A percentile compares a stretch with the other conserved stretches of the same genome.
Conservation (phyloP, 2,113 vertebrate genomes). For the Pseudorectes ferrugineus region DNA sequence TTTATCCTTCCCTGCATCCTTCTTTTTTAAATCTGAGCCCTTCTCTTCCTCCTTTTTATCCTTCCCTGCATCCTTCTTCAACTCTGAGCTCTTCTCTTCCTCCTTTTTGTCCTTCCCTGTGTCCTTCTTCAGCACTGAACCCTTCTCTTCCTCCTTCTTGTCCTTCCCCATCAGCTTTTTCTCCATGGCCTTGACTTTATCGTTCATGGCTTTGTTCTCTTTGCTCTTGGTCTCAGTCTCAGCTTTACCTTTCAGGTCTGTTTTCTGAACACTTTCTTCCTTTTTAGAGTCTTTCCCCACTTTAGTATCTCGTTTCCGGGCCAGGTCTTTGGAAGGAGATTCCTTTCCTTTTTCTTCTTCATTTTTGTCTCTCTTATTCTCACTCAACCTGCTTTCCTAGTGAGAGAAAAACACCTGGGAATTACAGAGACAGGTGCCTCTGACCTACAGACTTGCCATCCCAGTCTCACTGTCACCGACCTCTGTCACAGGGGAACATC, state of each 20-base stretch:
- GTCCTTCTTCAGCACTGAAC: background rate
- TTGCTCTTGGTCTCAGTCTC: conserved; percentile 46
- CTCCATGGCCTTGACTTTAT: conserved; percentile 70
- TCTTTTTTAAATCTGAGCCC: background rate
- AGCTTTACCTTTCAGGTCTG: conserved; percentile 35
- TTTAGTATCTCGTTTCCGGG: conserved; percentile 33
- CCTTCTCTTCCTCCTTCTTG: conserved; percentile 40
- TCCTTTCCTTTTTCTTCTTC: conserved; percentile 63
- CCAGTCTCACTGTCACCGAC: background rate
- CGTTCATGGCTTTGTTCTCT: conserved; percentile 57
- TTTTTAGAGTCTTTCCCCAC: conserved; percentile 56
- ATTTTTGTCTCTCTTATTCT: conserved; percentile 51
- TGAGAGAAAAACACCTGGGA: background rate
- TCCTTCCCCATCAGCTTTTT: conserved; percentile 68
- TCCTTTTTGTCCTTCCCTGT: background rate
- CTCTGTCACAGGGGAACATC: background rate
- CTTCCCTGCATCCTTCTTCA: background rate
- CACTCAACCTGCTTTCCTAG: conserved; percentile 61
- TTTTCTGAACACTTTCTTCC: conserved; percentile 50
- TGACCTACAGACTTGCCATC: background rate
- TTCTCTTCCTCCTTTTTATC: conserved; percentile 55
- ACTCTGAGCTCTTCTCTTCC: background rate
- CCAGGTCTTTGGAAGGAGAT: conserved; percentile 15
- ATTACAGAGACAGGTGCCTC: background rate
- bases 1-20: background rate